Percentiles rank a stretch among this genome's conserved stretches.
Evolutionary conservation across 2,888 invertebrate genomes (phyloP).

Genomic region (Thysanoteuthis rhombus): DNA sequence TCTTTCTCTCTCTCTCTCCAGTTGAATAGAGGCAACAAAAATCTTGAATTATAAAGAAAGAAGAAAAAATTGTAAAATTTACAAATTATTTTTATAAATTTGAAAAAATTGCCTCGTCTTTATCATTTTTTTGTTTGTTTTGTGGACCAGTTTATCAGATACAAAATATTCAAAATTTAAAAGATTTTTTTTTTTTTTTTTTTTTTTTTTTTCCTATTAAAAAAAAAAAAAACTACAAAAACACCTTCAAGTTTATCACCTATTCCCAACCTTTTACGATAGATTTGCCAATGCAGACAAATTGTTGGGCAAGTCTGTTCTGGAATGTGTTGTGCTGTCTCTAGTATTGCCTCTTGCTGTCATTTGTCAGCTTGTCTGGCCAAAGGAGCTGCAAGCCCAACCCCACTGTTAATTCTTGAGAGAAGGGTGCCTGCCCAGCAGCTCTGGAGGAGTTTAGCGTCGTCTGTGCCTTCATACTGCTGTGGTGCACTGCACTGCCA

Average conservation of each 20-base stretch:
- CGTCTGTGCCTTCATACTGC: conserved; percentile 32
- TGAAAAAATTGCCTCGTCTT: too few species aligned
- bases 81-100: background rate
- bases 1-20: too few species aligned
- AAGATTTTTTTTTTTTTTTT: too few species aligned
- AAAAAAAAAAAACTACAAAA: too few species aligned
- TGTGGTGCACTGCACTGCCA: conserved; percentile 1
- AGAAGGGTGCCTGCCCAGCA: conserved; percentile 31
- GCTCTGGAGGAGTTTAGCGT: conserved; percentile 27
- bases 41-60: background rate
- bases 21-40: background rate
- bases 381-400: background rate
- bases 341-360: background rate
- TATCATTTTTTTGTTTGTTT: background rate
- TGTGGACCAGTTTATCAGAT: background rate
- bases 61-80: background rate
- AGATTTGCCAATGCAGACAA: background rate
- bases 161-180: background rate
- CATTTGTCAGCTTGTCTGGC: background rate
- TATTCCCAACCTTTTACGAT: background rate
- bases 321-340: background rate
- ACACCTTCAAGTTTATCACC: background rate
- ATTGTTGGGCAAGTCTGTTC: background rate
- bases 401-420: conserved; percentile 13
- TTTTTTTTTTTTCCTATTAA: too few species aligned